Evolutionary conservation across 2,797 vertebrate genomes (phyloP).

Genomic region (Paramormyrops hopkinsi): DNA sequence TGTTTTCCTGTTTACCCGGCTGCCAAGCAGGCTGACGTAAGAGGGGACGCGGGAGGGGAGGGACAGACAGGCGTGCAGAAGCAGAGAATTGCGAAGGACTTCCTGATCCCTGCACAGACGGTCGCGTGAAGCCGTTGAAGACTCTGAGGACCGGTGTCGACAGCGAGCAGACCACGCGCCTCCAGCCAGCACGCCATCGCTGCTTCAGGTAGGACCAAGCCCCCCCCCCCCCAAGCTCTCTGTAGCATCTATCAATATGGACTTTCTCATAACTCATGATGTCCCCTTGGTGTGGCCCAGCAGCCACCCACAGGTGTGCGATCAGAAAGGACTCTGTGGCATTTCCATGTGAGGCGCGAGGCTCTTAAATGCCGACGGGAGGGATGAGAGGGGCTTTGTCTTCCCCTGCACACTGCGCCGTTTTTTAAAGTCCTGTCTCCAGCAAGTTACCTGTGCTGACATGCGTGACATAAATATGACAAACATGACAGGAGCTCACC

Average conservation of each 20-base stretch:
- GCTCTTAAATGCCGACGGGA: background rate
- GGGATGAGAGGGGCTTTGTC: background rate
- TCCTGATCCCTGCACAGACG: constrained; percentile 1
- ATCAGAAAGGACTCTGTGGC: background rate
- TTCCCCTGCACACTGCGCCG: background rate
- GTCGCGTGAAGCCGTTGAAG: background rate
- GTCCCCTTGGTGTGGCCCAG: background rate
- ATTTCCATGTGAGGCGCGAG: background rate
- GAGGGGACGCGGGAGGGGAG: background rate
- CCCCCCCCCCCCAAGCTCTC: background rate
- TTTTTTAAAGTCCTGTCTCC: background rate
- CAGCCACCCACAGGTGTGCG: background rate
- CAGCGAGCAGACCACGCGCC: background rate
- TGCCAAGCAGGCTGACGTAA: constrained; percentile 15
- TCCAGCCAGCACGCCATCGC: background rate
- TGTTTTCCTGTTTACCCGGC: constrained; percentile 7
- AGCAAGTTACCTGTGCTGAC: background rate
- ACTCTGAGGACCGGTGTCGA: background rate
- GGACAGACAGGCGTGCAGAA: background rate
- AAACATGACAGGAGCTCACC: background rate
- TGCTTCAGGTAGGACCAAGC: background rate
- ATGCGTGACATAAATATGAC: background rate
- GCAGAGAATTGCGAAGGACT: background rate
- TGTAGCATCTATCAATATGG: background rate
- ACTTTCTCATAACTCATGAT: background rate